These are phyloP conservation scores for Xestia rhomboidea DNA, from an alignment of 2,888 invertebrate species.

Conservation along the genomic window DNA sequence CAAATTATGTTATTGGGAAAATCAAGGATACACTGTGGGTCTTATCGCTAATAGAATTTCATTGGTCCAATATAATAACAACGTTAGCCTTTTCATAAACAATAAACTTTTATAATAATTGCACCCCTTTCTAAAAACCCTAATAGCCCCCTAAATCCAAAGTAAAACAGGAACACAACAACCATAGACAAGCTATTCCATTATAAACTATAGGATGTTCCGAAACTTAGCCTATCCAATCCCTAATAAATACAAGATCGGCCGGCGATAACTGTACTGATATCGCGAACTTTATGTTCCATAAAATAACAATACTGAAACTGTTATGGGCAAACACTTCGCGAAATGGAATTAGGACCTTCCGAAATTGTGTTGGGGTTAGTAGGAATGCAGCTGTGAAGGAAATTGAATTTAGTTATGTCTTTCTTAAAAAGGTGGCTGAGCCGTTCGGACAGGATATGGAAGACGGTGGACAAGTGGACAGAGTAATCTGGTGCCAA, in stretches of 20 bases:
- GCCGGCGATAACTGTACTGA: conserved; percentile 53
- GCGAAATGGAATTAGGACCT: conserved; percentile 39
- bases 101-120: conserved; percentile 14
- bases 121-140: conserved; percentile 7
- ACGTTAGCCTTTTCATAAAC: not conserved
- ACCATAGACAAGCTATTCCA: conserved; percentile 34
- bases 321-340: conserved; percentile 48
- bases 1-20: not conserved
- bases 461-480: too few species aligned
- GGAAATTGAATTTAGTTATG: conserved; percentile 14
- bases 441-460: too few species aligned
- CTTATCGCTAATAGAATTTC: conserved; percentile 12
- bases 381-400: conserved; percentile 15
- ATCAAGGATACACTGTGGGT: too few species aligned
- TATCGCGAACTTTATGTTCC: conserved; percentile 50
- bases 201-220: conserved; percentile 52
- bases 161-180: conserved; percentile 31
- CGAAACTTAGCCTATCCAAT: conserved; percentile 52
- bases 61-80: not conserved
- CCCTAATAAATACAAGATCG: conserved; percentile 61
- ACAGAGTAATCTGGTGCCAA: too few species aligned
- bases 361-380: conserved; percentile 33
- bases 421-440: not conserved
- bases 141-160: conserved; percentile 3
- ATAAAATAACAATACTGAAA: conserved; percentile 59